Evolutionary conservation across 2,888 invertebrate genomes (phyloP), one percentile per base, ranked within the genome.

Genomic region (Clusia tigrina): DNA sequence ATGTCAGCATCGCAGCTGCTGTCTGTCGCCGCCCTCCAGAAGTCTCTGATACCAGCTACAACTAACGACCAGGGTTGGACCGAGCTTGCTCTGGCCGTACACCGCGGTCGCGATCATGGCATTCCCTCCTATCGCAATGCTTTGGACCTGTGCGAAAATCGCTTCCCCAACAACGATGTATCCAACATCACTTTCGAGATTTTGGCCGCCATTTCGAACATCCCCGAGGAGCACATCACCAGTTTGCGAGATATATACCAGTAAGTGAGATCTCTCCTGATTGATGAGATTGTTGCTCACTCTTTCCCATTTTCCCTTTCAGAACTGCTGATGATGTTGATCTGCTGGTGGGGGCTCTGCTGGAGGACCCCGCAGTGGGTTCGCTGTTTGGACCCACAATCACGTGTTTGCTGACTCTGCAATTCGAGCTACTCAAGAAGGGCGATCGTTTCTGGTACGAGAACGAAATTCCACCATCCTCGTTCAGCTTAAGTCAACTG

Each of bases 381-480:
- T 91, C 93, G 0, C 88, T 94, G 0, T 90, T 96, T 2, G 96
- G 96, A 1, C 91, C 93, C 0, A 96, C 96, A 0, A 89, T 96
- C 58, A 91, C 91, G n/a, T 97, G 96, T 74, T 86, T 97, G 6
- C 79, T 96, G 10, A 91, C 90, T 24, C 82, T 90, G 59, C 96
- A 96, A 81, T 95, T 97, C 80, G 88, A 89, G 42, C 89, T 90
- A 68, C 84, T 95, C 5, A 89, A 94, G 74, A 90, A 90, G 73
- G 93, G 95, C 59, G 97, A 97, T 85, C 86, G 96, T 67, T 96
- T 95, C 81, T 97, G 96, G 95, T 96, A 95, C 78, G 96, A 97
- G 82, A 96, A 96, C 79, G 95, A 96, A 78, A 86, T 95, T 53
- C 95, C 95, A 0, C 95, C 95, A 0, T 94, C 94, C 17, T 91